phyloP scores from a whole-genome alignment of 2,797 vertebrate species.

The Megaceryle alcyon region DNA sequence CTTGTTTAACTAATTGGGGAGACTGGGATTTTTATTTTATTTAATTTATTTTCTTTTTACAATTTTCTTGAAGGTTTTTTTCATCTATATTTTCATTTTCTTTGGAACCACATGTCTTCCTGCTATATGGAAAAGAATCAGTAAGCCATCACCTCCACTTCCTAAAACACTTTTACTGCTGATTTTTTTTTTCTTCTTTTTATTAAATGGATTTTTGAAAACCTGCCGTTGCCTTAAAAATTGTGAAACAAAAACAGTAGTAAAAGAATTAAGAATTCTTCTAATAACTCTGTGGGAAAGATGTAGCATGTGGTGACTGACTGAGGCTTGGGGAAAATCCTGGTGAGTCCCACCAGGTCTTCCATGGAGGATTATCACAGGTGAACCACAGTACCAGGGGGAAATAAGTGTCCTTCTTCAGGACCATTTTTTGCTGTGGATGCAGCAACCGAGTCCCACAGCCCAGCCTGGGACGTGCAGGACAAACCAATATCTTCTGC shows the following conservation, averaged over 20 bases:
- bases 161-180: constrained; percentile 12
- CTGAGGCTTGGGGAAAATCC: not conserved
- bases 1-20: constrained; percentile 14
- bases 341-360: not conserved
- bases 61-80: constrained; percentile 46
- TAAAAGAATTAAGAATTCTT: not conserved
- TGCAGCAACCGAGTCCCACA: not conserved
- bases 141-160: constrained; percentile 21
- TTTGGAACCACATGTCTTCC: constrained; percentile 46
- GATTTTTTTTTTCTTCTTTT: not conserved
- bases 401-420: not conserved
- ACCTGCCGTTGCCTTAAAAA: not conserved
- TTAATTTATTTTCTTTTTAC: constrained; percentile 35
- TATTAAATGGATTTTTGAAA: not conserved
- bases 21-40: constrained; percentile 32
- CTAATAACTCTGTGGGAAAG: not conserved
- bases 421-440: not conserved
- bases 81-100: constrained; percentile 43
- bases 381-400: not conserved
- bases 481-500: not conserved
- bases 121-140: constrained; percentile 54
- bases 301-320: not conserved
- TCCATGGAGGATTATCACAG: not conserved
- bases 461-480: not conserved
- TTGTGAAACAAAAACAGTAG: not conserved